Conservation (phyloP, 1,140 invertebrate species). For the Carposina sasakii region DNA sequence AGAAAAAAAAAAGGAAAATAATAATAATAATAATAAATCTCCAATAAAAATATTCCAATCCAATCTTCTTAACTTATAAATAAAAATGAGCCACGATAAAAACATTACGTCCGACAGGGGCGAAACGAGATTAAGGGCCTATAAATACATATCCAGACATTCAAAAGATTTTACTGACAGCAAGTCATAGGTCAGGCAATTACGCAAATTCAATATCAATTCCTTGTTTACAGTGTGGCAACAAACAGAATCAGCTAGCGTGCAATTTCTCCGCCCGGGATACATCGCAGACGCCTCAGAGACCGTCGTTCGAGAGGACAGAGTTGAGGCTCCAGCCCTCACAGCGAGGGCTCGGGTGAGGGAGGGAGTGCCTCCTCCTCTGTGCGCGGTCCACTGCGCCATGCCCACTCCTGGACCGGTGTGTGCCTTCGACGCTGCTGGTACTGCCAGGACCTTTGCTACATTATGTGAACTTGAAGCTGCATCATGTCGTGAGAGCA, state of each 20-base stretch:
- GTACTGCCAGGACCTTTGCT: constrained; percentile 68
- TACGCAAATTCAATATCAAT: background rate
- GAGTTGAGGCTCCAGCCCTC: constrained; percentile 29
- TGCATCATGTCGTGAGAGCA: constrained; percentile 69
- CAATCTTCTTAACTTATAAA: too few relatives aligned
- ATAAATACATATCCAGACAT: too few relatives aligned
- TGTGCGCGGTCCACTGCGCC: constrained; percentile 62
- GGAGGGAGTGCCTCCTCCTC: constrained; percentile 53
- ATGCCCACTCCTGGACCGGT: constrained; percentile 65
- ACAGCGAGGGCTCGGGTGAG: constrained; percentile 36
- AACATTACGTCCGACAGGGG: too few relatives aligned
- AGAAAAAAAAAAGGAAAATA: too few relatives aligned
- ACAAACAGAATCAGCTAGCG: constrained; percentile 33
- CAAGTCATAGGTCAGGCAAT: background rate
- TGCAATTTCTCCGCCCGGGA: constrained; percentile 42
- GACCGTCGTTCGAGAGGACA: constrained; percentile 28
- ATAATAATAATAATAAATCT: too few relatives aligned
- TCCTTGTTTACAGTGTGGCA: constrained; percentile 40
- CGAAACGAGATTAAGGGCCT: too few relatives aligned
- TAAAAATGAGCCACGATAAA: too few relatives aligned
- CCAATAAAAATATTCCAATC: too few relatives aligned
- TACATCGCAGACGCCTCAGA: constrained; percentile 32
- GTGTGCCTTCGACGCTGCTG: constrained; percentile 70
- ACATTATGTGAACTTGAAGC: constrained; percentile 69
- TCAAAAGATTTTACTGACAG: background rate